phyloP scores from a whole-genome alignment of 2,888 invertebrate genomes.

The Chloromyia formosa region DNA sequence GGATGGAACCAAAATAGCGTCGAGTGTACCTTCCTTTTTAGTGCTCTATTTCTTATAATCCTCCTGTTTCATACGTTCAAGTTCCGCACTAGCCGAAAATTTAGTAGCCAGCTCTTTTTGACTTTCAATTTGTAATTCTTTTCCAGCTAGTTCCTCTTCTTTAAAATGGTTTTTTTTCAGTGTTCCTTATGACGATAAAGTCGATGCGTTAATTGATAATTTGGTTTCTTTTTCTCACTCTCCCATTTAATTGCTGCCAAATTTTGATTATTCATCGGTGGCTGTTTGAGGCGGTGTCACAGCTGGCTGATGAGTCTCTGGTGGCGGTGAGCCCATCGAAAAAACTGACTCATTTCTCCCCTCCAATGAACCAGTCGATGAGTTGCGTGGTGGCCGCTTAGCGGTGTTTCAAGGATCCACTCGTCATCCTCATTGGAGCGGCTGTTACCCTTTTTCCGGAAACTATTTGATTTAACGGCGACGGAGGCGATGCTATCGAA shows the following conservation, averaged over 20 bases:
- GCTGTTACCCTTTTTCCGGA: constrained; percentile 44
- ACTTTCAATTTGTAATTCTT: constrained; percentile 89
- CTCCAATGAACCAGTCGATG: constrained; percentile 21
- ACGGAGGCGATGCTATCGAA: constrained; percentile 46
- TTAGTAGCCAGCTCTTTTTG: constrained; percentile 82
- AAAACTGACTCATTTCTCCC: constrained; percentile 29
- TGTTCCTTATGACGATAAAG: constrained; percentile 89
- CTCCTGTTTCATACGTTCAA: constrained; percentile 61
- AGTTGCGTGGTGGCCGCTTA: constrained; percentile 41
- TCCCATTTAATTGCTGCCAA: constrained; percentile 49
- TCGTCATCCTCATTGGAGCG: constrained; percentile 52
- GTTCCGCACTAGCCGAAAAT: constrained; percentile 75
- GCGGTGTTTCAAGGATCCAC: constrained; percentile 65
- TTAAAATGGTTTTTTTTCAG: constrained; percentile 91
- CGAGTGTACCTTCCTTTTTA: too few relatives aligned
- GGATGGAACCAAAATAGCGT: too few relatives aligned
- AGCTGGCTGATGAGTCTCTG: constrained; percentile 44
- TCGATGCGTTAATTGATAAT: constrained; percentile 65
- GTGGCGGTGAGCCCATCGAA: constrained; percentile 29
- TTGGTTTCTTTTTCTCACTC: constrained; percentile 51
- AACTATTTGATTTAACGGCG: constrained; percentile 28
- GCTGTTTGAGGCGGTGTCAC: constrained; percentile 49
- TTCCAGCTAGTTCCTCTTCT: constrained; percentile 87
- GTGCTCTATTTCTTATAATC: constrained; percentile 37
- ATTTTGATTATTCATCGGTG: constrained; percentile 46